Base-by-base conservation (phyloP, 2,113 vertebrate species). In the Sprattus sprattus region DNA sequence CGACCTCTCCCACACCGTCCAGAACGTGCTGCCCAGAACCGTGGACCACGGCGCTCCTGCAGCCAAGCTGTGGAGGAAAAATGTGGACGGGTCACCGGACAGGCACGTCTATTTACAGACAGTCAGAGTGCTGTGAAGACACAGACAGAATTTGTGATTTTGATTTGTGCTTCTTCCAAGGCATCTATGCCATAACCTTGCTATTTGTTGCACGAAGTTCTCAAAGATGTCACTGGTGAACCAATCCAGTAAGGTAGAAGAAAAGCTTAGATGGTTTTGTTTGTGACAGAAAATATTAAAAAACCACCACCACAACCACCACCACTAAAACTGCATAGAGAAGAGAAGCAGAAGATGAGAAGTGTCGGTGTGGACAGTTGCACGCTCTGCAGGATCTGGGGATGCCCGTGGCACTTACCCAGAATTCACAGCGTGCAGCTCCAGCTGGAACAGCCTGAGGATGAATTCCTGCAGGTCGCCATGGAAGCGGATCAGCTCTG, bases 381-480 rank as follows among this genome's bases (percentile, higher is more conserved):
- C 22, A 22, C 9, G 1, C 25, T 54, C 44, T 39, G 83, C 45
- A 25, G 49, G 18, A 39, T 11, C 49, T 32, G 11, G 15, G 22
- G 57, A 13, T 2, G 11, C 16, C 16, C 32, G 75, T 28, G 47
- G 18, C 8, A 64, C 89, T 89, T 93, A 99, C 98, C 95, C 93
- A 87, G 91, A 88, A 88, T 87, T 95, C 83, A 97, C 80, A 84
- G 95, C 94, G 47, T 93, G 92, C 7, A 97, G 95, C 93, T 99
- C 98, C 81, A 94, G 95, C 91, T 96, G 95, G 89, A 98, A 91
- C 84, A 99, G 91, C 90, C 94, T 95, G 49, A 96, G 92, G 84
- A 96, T 91, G 93, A 97, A 96, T 85, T 92, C 96, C 91, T 99
- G 90, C 50, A 99, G 89, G 85, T 92, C 91, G 88, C 92, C 91